Evolutionary conservation across 2,888 invertebrate species (phyloP), one percentile per base, ranked within the genome.

Genomic region (Caenorhabditis panamensis): DNA sequence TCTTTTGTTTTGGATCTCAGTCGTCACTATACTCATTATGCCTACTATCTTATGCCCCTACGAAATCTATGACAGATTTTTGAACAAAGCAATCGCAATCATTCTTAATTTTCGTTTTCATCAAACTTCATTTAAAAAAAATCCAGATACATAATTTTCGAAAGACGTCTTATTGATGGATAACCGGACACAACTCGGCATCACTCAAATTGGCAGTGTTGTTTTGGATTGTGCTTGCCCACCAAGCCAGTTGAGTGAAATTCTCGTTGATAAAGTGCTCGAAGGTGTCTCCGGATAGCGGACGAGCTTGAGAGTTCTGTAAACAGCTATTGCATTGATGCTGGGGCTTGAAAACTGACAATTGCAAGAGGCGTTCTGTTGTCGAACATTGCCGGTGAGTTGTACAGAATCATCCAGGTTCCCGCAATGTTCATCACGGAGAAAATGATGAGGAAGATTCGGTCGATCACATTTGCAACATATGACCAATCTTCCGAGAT

Each of bases 401-500:
- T 87, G 36, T 79, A 69, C n/a, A 90, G 64, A 31, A 90, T 89
- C 24, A 88, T 51, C 41, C 85, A 67, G 2, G 89, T 89, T 26
- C 89, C 90, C 24, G 72, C 79, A 18, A 90, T 53, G 63, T 88
- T 88, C 44, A 85, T 81, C 11, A 86, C 61, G 13, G 86, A 82
- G 79, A 90, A 90, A 31, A 90, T 73, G 31, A 90, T 89, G 20
- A 91, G 71, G 31, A 91, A 78, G 2, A 89, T 78, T 2, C 90
- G 82, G 72, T 90, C 90, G 54, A 89, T 85, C 26, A 90, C 90
- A 82, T 90, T 89, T 4, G 90, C 90, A 3, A 90, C 88, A 56
- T 89, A 90, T 8, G 88, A 88, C 90, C 90, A 90, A 54, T 89
- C 88, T 51, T 89, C 89, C 13, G 89, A 89, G 53, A 90, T 83